Evolutionary conservation across 2,888 invertebrate genomes (phyloP).

Genomic region (Ophioninae sp.): DNA sequence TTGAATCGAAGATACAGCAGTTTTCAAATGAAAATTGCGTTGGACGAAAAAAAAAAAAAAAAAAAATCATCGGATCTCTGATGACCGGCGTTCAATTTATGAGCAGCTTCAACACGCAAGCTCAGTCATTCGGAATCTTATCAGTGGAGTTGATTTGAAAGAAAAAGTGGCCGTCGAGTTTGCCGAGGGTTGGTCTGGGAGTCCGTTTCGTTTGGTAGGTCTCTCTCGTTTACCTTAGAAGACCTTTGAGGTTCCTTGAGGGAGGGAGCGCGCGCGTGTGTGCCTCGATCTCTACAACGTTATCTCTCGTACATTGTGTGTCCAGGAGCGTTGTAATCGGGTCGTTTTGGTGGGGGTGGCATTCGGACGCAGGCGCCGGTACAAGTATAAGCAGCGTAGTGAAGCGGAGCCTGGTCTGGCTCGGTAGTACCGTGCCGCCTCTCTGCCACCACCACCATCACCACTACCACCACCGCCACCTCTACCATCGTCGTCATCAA

Average conservation of each 20-base stretch:
- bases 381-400: slow-evolving; percentile 37
- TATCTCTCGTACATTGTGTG: slow-evolving; percentile 53
- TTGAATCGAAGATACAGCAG: too few species aligned
- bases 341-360: slow-evolving; percentile 53
- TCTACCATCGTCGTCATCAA: slow-evolving; percentile 33
- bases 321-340: slow-evolving; percentile 61
- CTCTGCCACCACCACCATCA: slow-evolving; percentile 56
- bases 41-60: too few species aligned
- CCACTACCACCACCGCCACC: slow-evolving; percentile 68
- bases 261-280: background rate
- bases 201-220: background rate
- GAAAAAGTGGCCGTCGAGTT: background rate
- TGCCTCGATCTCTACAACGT: slow-evolving; percentile 13
- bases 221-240: background rate
- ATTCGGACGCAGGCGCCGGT: slow-evolving; percentile 58
- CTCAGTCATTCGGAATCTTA: background rate
- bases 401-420: slow-evolving; percentile 53
- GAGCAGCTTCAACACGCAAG: background rate
- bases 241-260: background rate
- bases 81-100: background rate
- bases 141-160: background rate
- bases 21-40: background rate
- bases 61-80: background rate
- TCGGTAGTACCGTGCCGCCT: slow-evolving; percentile 66
- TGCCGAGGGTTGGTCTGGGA: background rate